Evolutionary conservation across 2,888 invertebrate genomes (phyloP).

Genomic region (Scelioninae gen. 1): DNA sequence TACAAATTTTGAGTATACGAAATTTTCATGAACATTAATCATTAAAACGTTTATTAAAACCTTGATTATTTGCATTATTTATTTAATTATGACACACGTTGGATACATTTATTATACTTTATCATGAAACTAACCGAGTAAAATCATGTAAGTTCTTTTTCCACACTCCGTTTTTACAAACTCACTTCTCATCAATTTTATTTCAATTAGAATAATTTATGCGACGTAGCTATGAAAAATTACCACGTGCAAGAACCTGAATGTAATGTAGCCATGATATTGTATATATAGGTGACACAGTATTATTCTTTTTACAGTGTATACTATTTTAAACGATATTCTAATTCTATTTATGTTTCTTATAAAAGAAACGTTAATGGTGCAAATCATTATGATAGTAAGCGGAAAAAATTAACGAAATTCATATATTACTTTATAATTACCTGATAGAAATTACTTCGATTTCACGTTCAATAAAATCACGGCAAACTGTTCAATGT

Average conservation of each 20-base stretch:
- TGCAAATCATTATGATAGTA: not conserved
- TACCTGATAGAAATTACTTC: too few relatives aligned
- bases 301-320: not conserved
- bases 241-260: slow-evolving; percentile 5
- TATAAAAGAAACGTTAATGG: not conserved
- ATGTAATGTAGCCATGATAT: not conserved
- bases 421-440: slow-evolving; percentile 2
- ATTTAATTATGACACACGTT: not conserved
- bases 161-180: slow-evolving; percentile 6
- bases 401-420: not conserved
- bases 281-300: not conserved
- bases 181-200: slow-evolving; percentile 20
- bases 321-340: not conserved
- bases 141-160: not conserved
- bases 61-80: not conserved
- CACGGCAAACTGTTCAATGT: too few relatives aligned
- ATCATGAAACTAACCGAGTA: not conserved
- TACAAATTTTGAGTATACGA: too few relatives aligned
- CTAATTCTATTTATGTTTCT: not conserved
- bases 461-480: too few relatives aligned
- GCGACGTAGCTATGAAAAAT: slow-evolving; percentile 2
- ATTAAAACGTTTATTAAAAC: not conserved
- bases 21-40: not conserved
- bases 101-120: not conserved
- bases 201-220: slow-evolving; percentile 27